Conservation (phyloP, 2,113 vertebrate genomes). For the Zapornia atra region DNA sequence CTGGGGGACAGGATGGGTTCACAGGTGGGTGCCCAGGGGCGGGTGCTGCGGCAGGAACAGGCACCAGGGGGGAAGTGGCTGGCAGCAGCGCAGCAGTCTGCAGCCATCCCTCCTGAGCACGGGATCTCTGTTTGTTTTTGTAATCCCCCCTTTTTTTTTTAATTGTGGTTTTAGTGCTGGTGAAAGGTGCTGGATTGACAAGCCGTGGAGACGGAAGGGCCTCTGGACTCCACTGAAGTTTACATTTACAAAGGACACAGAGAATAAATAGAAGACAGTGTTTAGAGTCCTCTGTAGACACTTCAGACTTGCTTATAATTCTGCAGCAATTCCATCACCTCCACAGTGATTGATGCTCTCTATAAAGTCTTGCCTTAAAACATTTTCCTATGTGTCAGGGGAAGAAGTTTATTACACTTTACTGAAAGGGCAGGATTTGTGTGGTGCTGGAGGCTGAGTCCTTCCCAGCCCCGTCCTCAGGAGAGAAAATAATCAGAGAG, state of each 20-base stretch:
- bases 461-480: background rate
- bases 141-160: conserved; percentile 50
- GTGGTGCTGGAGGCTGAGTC: background rate
- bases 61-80: background rate
- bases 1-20: background rate
- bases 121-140: conserved; percentile 67
- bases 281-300: conserved; percentile 76
- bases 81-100: background rate
- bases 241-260: conserved; percentile 73
- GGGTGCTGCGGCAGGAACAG: background rate
- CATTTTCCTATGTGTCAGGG: conserved; percentile 56
- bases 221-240: conserved; percentile 62
- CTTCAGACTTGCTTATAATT: conserved; percentile 75
- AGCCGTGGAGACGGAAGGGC: conserved; percentile 52
- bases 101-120: background rate
- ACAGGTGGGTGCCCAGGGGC: background rate
- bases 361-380: conserved; percentile 70
- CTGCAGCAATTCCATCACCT: conserved; percentile 68
- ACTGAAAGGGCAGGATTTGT: conserved; percentile 38
- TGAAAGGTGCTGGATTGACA: conserved; percentile 72
- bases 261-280: conserved; percentile 73
- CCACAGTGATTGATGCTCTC: conserved; percentile 63
- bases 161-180: conserved; percentile 62
- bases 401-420: conserved; percentile 57
- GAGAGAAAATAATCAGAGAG: background rate